Conservation (phyloP, 2,888 invertebrate genomes). For the Melipona beecheii region DNA sequence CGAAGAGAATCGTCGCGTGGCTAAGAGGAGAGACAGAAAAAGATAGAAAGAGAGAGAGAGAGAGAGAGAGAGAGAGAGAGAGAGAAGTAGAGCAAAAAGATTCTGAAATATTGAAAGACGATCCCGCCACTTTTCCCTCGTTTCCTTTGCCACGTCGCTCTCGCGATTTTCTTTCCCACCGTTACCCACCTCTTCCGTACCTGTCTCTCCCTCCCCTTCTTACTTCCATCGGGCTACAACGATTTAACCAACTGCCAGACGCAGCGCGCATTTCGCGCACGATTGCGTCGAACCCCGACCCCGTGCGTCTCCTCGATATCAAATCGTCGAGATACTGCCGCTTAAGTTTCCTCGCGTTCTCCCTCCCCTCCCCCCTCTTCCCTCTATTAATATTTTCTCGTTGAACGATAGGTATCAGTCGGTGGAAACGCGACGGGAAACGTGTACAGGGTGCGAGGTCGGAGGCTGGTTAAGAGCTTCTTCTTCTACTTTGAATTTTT, state of each 20-base stretch:
- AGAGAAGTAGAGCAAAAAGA: constrained; percentile 51
- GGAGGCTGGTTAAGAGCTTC: neutral
- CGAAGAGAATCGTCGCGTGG: constrained; percentile 62
- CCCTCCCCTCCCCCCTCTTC: neutral
- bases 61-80: neutral
- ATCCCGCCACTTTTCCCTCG: constrained; percentile 51
- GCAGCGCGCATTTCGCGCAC: constrained; percentile 54
- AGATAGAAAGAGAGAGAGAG: neutral
- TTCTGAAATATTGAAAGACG: constrained; percentile 80
- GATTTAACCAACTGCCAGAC: constrained; percentile 61
- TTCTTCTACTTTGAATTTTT: neutral
- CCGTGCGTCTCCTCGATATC: constrained; percentile 17
- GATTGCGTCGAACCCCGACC: constrained; percentile 66
- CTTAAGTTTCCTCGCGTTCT: constrained; percentile 22
- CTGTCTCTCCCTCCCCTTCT: too few relatives aligned
- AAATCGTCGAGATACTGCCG: constrained; percentile 25
- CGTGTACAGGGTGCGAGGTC: neutral
- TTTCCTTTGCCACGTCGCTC: constrained; percentile 50
- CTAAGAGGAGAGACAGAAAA: constrained; percentile 32
- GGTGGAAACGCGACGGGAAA: neutral
- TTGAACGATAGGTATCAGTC: constrained; percentile 9
- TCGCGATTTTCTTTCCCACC: constrained; percentile 45
- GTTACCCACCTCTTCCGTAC: constrained; percentile 19
- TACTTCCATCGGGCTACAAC: constrained; percentile 19
- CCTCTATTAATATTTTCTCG: constrained; percentile 18